A percentile compares a stretch with the other conserved stretches of the same genome.
These are phyloP conservation scores for Chaetodon trifasciatus DNA, from an alignment of 2,797 vertebrate species.

Conservation along the genomic window DNA sequence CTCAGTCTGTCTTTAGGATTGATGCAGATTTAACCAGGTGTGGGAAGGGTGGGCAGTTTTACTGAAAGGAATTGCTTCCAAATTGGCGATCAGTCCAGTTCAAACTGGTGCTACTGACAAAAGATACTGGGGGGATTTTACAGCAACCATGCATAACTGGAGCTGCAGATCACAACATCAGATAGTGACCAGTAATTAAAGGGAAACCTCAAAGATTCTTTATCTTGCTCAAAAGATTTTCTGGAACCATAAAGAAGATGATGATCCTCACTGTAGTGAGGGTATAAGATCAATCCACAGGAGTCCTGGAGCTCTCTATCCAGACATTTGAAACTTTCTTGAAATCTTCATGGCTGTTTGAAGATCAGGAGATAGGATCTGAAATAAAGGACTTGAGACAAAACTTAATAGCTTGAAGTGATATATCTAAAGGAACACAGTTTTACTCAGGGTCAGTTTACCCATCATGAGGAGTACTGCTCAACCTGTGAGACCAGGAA, in stretches of 20 bases:
- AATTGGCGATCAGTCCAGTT: slow-evolving; percentile 10
- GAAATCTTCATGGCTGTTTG: no score
- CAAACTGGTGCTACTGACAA: not conserved
- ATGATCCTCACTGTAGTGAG: no score
- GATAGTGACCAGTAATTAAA: not conserved
- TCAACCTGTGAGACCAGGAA: no score
- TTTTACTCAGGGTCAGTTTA: no score
- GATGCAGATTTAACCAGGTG: slow-evolving; percentile 43
- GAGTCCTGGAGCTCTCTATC: not conserved
- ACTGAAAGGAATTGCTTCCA: slow-evolving; percentile 17
- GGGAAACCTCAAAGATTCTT: not conserved
- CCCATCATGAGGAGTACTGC: no score
- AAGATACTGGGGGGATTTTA: not conserved
- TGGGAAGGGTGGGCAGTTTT: slow-evolving; percentile 8
- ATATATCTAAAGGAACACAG: no score
- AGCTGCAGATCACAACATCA: not conserved
- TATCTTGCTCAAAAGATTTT: no score
- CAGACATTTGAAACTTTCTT: not conserved
- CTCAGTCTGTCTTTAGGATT: slow-evolving; percentile 5
- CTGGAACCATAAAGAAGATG: no score
- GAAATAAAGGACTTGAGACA: no score
- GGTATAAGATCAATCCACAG: not conserved
- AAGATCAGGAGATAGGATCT: no score
- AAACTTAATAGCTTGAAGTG: no score
- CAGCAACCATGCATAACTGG: not conserved